Evolutionary conservation across 2,113 vertebrate genomes (phyloP).

Genomic region (Caranx melampygus): DNA sequence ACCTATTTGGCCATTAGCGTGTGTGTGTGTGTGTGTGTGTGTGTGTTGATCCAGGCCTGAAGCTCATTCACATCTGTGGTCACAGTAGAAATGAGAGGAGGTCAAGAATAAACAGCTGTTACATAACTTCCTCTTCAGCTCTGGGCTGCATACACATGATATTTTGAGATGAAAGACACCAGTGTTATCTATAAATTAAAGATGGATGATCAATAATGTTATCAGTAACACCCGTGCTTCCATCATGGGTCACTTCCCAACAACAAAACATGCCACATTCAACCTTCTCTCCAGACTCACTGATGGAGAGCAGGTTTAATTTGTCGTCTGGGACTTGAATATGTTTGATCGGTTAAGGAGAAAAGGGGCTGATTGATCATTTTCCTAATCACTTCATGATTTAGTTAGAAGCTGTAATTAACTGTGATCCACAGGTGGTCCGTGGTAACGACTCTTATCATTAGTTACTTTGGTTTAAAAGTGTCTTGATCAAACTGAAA

Average conservation of each 20-base stretch:
- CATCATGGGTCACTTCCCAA: not conserved
- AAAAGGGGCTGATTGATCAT: not conserved
- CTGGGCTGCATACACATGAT: not conserved
- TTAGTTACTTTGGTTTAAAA: not conserved
- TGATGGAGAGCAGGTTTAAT: not conserved
- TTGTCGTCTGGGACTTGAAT: not conserved
- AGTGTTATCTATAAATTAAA: not conserved
- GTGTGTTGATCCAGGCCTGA: not conserved
- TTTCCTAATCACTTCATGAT: not conserved
- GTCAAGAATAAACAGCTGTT: no score
- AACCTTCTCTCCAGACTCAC: not conserved
- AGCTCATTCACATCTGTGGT: not conserved
- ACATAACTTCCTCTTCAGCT: no score
- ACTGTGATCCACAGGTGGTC: not conserved
- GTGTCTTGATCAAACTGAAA: not conserved
- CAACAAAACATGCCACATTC: no score
- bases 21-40: not conserved
- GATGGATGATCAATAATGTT: not conserved
- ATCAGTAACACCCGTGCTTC: not conserved
- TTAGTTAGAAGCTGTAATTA: not conserved
- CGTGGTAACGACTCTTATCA: not conserved
- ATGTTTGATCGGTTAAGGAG: not conserved
- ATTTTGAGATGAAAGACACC: not conserved
- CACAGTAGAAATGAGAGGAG: no score
- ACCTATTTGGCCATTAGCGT: not conserved